Evolutionary conservation across 2,888 invertebrate species (phyloP).

Genomic region (Cheilosia pagana): DNA sequence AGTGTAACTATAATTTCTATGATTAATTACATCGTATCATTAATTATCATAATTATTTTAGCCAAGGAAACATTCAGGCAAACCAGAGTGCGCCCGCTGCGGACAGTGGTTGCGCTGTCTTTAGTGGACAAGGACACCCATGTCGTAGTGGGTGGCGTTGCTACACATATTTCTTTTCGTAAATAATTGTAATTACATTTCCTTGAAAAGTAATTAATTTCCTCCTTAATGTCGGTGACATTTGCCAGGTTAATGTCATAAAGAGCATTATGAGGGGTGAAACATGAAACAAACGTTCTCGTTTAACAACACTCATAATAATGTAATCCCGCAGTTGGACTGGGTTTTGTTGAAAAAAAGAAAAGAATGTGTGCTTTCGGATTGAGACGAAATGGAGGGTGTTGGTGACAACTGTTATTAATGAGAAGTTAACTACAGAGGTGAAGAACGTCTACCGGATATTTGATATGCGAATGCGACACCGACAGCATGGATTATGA

Average conservation of each 20-base stretch:
- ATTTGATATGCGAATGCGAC: not conserved
- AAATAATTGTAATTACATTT: conserved; percentile 74
- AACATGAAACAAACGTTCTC: conserved; percentile 31
- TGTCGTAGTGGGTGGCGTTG: conserved; percentile 3
- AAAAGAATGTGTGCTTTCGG: conserved; percentile 10
- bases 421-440: conserved; percentile 41
- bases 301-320: conserved; percentile 48
- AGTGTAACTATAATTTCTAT: conserved; percentile 66
- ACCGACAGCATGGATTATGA: not conserved
- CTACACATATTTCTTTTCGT: conserved; percentile 67
- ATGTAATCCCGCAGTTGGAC: conserved; percentile 46
- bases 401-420: conserved; percentile 62
- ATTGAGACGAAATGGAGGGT: conserved; percentile 17
- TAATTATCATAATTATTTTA: conserved; percentile 73
- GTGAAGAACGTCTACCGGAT: conserved; percentile 4
- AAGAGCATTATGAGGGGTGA: conserved; percentile 40
- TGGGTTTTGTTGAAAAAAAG: not conserved
- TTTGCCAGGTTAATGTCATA: conserved; percentile 73
- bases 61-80: conserved; percentile 28
- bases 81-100: conserved; percentile 18
- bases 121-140: not conserved
- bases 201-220: conserved; percentile 72
- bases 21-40: conserved; percentile 70
- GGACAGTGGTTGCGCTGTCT: conserved; percentile 11
- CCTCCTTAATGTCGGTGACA: conserved; percentile 71